phyloP scores from a whole-genome alignment of 1,140 invertebrate genomes.

The Anastrepha obliqua region DNA sequence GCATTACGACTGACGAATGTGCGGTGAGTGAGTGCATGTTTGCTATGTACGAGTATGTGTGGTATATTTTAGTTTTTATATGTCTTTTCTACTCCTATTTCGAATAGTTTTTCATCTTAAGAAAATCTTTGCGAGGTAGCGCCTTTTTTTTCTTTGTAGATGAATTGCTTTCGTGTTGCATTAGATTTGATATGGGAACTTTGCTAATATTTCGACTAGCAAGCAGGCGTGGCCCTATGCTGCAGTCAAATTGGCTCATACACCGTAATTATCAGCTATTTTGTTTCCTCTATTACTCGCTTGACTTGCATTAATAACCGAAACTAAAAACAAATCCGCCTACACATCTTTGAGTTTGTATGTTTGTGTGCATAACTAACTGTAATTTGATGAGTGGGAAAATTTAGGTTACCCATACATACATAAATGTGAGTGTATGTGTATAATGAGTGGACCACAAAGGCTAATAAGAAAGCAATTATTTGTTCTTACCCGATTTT shows the following conservation, averaged over 20 bases:
- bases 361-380: too few relatives aligned
- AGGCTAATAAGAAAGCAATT: too few relatives aligned
- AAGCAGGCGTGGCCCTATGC: neutral
- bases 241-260: neutral
- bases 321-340: too few relatives aligned
- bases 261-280: neutral
- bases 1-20: conserved; percentile 6
- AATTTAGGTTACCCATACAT: too few relatives aligned
- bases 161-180: neutral
- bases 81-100: neutral
- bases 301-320: too few relatives aligned
- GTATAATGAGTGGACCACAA: too few relatives aligned
- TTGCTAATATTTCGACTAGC: neutral
- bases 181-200: conserved; percentile 33
- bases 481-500: too few relatives aligned
- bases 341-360: too few relatives aligned
- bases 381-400: too few relatives aligned
- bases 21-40: neutral
- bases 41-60: neutral
- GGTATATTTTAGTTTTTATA: neutral
- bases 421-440: too few relatives aligned
- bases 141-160: neutral
- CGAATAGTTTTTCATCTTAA: too few relatives aligned
- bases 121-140: neutral
- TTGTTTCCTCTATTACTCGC: neutral